Conservation (phyloP, 2,113 vertebrate species). For the Sphaerodactylus townsendi region DNA sequence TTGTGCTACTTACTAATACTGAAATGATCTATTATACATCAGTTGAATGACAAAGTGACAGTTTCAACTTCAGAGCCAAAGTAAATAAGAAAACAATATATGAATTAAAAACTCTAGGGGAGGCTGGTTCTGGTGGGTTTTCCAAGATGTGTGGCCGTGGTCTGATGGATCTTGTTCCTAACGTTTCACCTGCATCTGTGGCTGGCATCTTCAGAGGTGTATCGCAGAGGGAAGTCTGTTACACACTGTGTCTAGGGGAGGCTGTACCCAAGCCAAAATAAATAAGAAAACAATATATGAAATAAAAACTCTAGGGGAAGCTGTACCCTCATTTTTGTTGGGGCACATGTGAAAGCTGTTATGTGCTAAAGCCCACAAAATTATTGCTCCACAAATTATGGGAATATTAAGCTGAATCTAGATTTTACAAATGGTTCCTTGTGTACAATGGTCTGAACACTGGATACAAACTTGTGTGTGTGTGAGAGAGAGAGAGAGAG, state of each 20-base stretch:
- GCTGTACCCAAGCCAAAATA: neutral
- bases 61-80: rapidly evolving
- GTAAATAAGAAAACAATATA: rapidly evolving
- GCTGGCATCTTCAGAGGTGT: too few relatives aligned
- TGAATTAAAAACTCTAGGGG: neutral
- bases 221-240: too few relatives aligned
- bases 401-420: neutral
- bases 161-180: too few relatives aligned
- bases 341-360: neutral
- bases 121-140: too few relatives aligned
- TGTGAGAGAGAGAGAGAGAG: neutral
- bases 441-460: neutral
- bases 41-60: conserved; percentile 50
- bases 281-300: too few relatives aligned
- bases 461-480: neutral
- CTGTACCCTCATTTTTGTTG: rapidly evolving
- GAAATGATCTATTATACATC: neutral
- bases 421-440: neutral
- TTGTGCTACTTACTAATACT: conserved; percentile 53
- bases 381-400: rapidly evolving
- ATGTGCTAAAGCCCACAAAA: neutral
- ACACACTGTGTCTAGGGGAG: too few relatives aligned
- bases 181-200: too few relatives aligned
- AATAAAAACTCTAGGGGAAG: neutral
- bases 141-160: too few relatives aligned